These are phyloP conservation scores for Rhynchotus rufescens DNA, from an alignment of 2,797 vertebrate genomes.

Conservation along the genomic window DNA sequence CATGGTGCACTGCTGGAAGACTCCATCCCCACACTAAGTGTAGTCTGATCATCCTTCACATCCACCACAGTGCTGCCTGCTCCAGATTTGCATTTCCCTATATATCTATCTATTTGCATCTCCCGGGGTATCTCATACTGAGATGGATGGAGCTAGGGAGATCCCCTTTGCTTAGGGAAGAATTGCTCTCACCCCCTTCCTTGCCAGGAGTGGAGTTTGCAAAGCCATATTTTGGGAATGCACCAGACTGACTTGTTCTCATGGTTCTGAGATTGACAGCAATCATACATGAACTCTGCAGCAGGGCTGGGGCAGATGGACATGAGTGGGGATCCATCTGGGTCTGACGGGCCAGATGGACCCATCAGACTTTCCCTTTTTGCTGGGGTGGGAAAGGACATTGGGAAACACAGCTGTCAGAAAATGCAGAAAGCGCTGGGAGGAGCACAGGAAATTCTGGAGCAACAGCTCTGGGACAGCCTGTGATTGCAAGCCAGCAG, in stretches of 20 bases:
- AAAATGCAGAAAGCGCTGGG: background rate
- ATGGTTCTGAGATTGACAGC: background rate
- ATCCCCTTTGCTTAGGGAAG: background rate
- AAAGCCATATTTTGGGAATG: background rate
- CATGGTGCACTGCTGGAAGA: background rate
- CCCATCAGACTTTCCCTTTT: background rate
- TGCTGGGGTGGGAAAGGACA: background rate
- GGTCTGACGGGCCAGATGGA: background rate
- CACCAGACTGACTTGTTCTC: background rate
- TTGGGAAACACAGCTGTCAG: background rate
- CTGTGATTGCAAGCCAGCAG: background rate
- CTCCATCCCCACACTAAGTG: background rate
- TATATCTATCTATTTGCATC: background rate
- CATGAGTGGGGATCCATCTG: background rate
- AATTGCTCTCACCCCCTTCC: background rate
- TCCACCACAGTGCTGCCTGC: background rate
- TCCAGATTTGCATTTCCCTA: background rate
- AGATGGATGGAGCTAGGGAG: background rate
- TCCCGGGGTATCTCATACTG: background rate
- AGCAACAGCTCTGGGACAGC: background rate
- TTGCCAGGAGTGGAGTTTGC: background rate
- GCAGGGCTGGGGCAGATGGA: background rate
- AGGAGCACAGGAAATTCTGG: background rate
- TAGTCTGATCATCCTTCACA: background rate
- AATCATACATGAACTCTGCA: background rate